These are phyloP conservation scores for Xanthostigma xanthostigma DNA, from an alignment of 2,888 invertebrate species.

Conservation along the genomic window DNA sequence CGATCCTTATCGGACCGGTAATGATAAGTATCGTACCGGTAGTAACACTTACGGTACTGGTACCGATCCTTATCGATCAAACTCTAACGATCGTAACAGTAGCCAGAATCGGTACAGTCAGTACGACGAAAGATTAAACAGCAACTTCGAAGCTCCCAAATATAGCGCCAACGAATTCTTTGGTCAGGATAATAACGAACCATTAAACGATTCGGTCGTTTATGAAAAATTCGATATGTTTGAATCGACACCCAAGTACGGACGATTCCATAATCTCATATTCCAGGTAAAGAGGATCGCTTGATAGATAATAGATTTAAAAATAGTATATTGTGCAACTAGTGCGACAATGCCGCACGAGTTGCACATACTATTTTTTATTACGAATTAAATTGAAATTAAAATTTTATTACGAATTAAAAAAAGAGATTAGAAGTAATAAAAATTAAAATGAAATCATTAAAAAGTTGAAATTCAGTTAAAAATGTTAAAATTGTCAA, in stretches of 20 bases:
- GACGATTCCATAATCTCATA: constrained; percentile 55
- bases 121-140: constrained; percentile 9
- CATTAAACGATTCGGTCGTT: constrained; percentile 10
- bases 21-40: constrained; percentile 10
- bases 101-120: constrained; percentile 8
- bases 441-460: too few species aligned
- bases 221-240: constrained; percentile 57
- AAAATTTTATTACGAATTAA: too few species aligned
- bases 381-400: too few species aligned
- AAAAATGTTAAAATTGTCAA: too few species aligned
- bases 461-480: too few species aligned
- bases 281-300: constrained; percentile 45
- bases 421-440: too few species aligned
- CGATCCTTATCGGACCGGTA: constrained; percentile 1
- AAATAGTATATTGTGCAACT: too few species aligned
- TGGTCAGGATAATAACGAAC: constrained; percentile 16
- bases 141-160: not conserved
- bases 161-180: not conserved
- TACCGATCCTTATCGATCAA: constrained; percentile 8
- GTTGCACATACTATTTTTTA: too few species aligned
- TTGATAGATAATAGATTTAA: too few species aligned
- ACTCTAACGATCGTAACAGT: constrained; percentile 9
- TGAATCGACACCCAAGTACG: constrained; percentile 52
- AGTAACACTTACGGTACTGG: constrained; percentile 10
- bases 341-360: too few species aligned